Evolutionary conservation across 2,113 vertebrate species (phyloP).

Genomic region (Peromyscus californicus): DNA sequence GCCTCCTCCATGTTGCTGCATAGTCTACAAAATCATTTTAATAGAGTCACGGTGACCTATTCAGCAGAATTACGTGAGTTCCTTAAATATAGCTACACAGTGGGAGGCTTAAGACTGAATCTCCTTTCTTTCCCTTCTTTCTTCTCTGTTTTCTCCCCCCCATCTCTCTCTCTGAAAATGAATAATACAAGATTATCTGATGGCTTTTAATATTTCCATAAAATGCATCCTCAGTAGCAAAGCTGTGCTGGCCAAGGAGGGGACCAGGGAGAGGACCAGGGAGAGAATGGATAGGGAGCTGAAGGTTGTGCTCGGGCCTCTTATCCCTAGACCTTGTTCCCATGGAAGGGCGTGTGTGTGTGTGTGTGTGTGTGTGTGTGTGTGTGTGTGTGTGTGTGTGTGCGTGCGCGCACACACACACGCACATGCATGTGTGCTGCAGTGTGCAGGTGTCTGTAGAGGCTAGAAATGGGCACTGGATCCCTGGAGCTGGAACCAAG

Average conservation of each 20-base stretch:
- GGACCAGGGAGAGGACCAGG: not conserved
- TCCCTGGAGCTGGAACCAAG: not conserved
- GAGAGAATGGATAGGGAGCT: not conserved
- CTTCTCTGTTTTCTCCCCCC: not conserved
- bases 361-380: too few relatives aligned
- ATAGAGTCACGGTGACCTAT: not conserved
- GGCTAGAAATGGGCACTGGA: not conserved
- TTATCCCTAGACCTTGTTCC: not conserved
- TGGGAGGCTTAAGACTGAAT: not conserved
- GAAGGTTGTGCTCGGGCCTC: not conserved
- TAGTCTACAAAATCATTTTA: slow-evolving; percentile 1
- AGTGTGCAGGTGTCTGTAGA: not conserved
- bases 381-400: too few relatives aligned
- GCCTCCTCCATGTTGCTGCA: not conserved
- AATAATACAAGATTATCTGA: not conserved
- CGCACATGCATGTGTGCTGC: not conserved
- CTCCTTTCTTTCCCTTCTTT: not conserved
- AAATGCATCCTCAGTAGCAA: not conserved
- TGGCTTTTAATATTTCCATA: slow-evolving; percentile 32
- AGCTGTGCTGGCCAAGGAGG: not conserved
- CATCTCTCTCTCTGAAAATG: not conserved
- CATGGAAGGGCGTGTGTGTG: not conserved
- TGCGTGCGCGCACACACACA: too few relatives aligned
- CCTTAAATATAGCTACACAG: not conserved
- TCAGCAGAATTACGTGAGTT: not conserved